Evolutionary conservation across 1,140 invertebrate species (phyloP).

Genomic region (Drosophila subpulchrella): DNA sequence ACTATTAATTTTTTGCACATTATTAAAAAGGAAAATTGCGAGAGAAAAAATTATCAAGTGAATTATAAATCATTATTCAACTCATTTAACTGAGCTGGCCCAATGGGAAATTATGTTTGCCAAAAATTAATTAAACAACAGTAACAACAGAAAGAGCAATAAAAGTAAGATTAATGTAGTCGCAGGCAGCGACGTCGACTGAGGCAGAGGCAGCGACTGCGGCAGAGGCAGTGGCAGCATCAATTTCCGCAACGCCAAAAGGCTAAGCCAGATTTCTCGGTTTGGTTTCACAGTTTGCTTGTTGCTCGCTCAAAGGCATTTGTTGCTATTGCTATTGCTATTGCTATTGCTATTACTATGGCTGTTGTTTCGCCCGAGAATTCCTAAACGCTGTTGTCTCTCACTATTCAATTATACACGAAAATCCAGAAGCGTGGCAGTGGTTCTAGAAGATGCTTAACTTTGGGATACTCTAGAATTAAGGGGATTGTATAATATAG

Average conservation of each 20-base stretch:
- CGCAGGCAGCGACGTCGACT: conserved; percentile 8
- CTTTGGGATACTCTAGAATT: conserved; percentile 7
- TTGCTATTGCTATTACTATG: conserved; percentile 22
- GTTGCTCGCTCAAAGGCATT: conserved; percentile 46
- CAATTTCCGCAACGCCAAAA: conserved; percentile 46
- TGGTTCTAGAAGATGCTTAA: neutral
- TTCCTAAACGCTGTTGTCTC: conserved; percentile 27
- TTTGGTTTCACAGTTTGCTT: conserved; percentile 42
- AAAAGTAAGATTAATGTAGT: conserved; percentile 63
- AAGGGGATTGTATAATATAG: neutral
- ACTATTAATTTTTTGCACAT: conserved; percentile 63
- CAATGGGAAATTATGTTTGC: conserved; percentile 71
- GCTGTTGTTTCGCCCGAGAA: conserved; percentile 15
- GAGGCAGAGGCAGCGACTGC: neutral
- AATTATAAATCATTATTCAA: conserved; percentile 76
- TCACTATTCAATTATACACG: conserved; percentile 26
- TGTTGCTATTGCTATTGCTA: conserved; percentile 21
- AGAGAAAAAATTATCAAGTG: conserved; percentile 8
- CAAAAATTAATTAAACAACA: conserved; percentile 73
- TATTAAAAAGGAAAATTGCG: conserved; percentile 23
- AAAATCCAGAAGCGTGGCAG: conserved; percentile 12
- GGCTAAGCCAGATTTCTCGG: conserved; percentile 45
- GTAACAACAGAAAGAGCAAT: conserved; percentile 48
- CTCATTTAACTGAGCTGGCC: conserved; percentile 69
- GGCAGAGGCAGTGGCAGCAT: conserved; percentile 20